Percentiles rank a stretch among this genome's conserved stretches.
phyloP scores from a whole-genome alignment of 92 coral and sea anemone genomes.

The Epizoanthus stellaris region DNA sequence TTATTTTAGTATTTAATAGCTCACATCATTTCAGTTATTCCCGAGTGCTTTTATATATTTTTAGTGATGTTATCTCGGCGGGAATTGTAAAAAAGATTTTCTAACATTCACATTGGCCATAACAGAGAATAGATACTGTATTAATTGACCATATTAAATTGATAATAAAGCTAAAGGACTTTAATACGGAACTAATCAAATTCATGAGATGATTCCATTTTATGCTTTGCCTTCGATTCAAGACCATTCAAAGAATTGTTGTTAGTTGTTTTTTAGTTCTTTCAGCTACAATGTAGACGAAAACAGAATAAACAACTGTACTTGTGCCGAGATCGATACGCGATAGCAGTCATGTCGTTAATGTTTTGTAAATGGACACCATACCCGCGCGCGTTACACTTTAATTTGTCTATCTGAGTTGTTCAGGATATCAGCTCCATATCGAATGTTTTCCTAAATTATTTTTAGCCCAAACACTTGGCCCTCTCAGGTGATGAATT shows the following conservation, averaged over 20 bases:
- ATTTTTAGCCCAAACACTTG: background rate
- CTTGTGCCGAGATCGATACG: background rate
- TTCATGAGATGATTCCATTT: too few species aligned
- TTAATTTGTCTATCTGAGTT: background rate
- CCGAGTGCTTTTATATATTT: background rate
- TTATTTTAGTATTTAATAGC: background rate
- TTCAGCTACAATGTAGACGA: background rate
- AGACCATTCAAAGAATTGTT: too few species aligned
- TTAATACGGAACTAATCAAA: too few species aligned
- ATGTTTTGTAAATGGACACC: background rate
- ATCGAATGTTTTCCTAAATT: background rate
- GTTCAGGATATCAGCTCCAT: background rate
- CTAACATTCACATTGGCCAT: too few species aligned
- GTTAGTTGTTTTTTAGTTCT: too few species aligned
- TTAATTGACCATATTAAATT: too few species aligned
- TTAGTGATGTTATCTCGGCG: too few species aligned
- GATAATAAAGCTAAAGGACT: too few species aligned
- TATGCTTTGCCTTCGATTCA: too few species aligned
- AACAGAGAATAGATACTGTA: too few species aligned
- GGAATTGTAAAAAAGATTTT: too few species aligned
- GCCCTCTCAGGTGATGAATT: slow-evolving; percentile 13
- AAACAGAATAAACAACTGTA: background rate
- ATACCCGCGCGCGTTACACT: background rate
- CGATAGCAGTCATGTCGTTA: background rate
- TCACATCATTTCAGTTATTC: background rate